Base-by-base conservation (phyloP, 2,113 vertebrate genomes). In the Anoplopoma fimbria region DNA sequence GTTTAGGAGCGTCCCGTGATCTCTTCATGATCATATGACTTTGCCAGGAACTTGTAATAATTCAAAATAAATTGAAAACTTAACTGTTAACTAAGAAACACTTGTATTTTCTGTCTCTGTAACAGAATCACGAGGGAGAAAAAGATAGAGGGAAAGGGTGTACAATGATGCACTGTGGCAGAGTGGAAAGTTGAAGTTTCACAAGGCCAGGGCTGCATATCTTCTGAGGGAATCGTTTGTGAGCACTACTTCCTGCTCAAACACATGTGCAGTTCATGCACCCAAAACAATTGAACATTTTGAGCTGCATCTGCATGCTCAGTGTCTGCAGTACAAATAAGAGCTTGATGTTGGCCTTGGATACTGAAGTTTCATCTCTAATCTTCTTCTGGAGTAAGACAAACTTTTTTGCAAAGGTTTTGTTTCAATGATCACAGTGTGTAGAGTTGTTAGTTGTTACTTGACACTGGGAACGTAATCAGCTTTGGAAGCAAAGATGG, bases 11-110 rank as follows among this genome's bases (percentile, higher is more conserved):
- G 19, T 65, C 61, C 38, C 80, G 38, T 67, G 67, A 86, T 83
- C 79, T 82, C 60, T 81, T 69, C 36, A 31, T 60, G 75, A 72
- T 77, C 81, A 58, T 17, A n/a, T 83, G 75, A 87, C 73, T 82
- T 76, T 15, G 19, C 47, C 49, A 38, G 29, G 12, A 10, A 40
- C 53, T 14, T 83, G 36, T 69, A 33, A 70, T 69, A 82, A 77
- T 10, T 21, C 29, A 31, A 72, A 42, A 53, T 1, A 36, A 45
- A 29, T 1, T 33, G 27, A 69, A 77, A 64, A 38, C 38, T 34
- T 25, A 87, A 77, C 81, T 69, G 57, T 60, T 45, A 75, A 65
- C 17, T 40, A 69, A 57, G 70, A 90, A 75, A 55, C 10, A 23
- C n/a, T 29, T 61, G 8, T 77, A 73, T 83, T 81, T 70, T 62